Evolutionary conservation across 2,797 vertebrate species (phyloP), one percentile per base, ranked within the genome.

Genomic region (Pipistrellus pygmaeus): DNA sequence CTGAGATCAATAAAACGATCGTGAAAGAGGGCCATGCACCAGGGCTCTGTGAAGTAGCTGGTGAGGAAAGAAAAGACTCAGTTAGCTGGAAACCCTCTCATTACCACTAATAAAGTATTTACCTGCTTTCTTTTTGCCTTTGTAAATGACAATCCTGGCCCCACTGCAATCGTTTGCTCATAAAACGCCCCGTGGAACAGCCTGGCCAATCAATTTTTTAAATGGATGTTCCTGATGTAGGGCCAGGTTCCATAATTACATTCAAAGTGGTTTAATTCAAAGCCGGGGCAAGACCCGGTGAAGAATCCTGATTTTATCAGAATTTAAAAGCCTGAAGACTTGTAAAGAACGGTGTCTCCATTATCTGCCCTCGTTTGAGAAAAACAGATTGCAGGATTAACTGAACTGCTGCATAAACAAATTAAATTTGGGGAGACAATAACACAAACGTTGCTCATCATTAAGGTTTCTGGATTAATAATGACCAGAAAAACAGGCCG

Each of bases 281-380:
- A 99, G 99, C 99, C 98, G 98, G 98, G 98, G 99, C 99, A 99
- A 99, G 99, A 99, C 98, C 98, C 98, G 98, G 98, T 98, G 97
- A 99, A 99, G 99, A 99, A 99, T 98, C 98, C 99, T 99, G 99
- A 99, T 99, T 99, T 99, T 99, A 99, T 99, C 99, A 99, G 98
- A 98, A 98, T 98, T 98, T 98, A 98, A 98, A 98, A 98, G 98
- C 98, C 98, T 98, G 97, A 98, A 98, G 97, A 98, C 98, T 98
- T 98, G 98, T 98, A 98, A 98, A 96, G 98, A 98, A 98, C 96
- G 95, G 96, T 97, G 98, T 98, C 98, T 98, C 98, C 98, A 98
- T 98, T 98, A 98, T 98, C 98, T 98, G 97, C 97, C 98, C 98
- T 98, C 97, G 94, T 98, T 98, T 98, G 98, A 99, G 98, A 98